A percentile compares a stretch with the other conserved stretches of the same genome.
phyloP scores from a whole-genome alignment of 2,797 vertebrate genomes.

The Pantherophis alleghaniensis region DNA sequence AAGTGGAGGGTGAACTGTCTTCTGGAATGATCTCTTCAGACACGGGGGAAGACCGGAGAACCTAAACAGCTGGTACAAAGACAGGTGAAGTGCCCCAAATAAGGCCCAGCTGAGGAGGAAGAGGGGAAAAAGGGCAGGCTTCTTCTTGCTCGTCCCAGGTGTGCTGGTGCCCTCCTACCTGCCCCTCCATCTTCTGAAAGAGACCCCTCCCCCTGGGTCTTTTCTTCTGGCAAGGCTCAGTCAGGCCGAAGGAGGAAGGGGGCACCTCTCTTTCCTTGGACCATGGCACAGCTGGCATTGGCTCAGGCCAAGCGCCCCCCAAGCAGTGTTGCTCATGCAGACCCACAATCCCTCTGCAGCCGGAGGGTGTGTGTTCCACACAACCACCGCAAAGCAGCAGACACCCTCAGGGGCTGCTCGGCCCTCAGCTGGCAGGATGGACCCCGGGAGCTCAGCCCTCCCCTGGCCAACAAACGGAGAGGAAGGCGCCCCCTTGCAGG shows the following conservation, averaged over 20 bases:
- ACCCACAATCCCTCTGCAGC: background rate
- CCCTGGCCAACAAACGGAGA: background rate
- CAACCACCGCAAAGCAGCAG: background rate
- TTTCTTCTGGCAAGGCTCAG: background rate
- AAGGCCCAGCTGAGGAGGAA: background rate
- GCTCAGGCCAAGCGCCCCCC: background rate
- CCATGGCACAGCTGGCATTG: background rate
- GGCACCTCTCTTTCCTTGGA: background rate
- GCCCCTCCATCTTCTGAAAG: background rate
- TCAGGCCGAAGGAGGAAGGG: background rate
- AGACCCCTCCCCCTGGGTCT: background rate
- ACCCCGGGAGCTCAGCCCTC: background rate
- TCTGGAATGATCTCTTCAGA: background rate
- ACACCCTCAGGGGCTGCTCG: background rate
- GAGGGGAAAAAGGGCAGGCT: background rate
- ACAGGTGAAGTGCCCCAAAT: background rate
- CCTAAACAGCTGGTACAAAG: background rate
- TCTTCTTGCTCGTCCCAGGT: background rate
- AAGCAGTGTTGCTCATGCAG: background rate
- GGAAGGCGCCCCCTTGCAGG: background rate
- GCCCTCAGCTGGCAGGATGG: no score
- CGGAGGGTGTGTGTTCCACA: background rate
- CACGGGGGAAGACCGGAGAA: background rate
- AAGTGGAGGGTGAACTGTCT: accelerated
- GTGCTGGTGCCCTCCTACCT: background rate